phyloP scores from a whole-genome alignment of 1,140 invertebrate genomes.

The Spodoptera frugiperda region DNA sequence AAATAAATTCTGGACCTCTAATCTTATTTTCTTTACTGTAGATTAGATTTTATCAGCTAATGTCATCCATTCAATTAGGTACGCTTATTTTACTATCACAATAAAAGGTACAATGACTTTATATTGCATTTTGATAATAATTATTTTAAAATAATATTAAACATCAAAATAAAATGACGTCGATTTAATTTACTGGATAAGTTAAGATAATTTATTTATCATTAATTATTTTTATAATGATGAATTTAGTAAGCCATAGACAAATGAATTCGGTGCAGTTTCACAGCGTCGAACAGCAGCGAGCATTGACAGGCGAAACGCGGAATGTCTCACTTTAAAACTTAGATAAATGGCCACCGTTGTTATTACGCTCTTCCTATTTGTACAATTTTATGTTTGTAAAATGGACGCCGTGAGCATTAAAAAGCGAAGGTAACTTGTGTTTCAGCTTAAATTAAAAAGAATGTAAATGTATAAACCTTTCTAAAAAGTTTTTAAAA shows the following conservation, averaged over 20 bases:
- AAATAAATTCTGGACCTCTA: no score
- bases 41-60: no score
- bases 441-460: not conserved
- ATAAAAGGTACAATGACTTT: no score
- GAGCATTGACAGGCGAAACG: constrained; percentile 64
- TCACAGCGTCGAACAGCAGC: constrained; percentile 59
- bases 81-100: no score
- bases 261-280: constrained; percentile 38
- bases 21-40: no score
- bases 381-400: constrained; percentile 77
- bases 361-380: constrained; percentile 81
- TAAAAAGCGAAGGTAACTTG: constrained; percentile 68
- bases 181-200: no score
- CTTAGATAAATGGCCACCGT: constrained; percentile 85
- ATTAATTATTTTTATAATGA: not conserved
- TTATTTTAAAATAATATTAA: not conserved
- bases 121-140: no score
- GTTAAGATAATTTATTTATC: no score
- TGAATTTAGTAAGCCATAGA: constrained; percentile 52
- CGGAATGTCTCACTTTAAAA: constrained; percentile 78
- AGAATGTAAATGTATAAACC: not conserved
- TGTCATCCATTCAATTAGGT: no score
- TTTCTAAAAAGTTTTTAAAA: constrained; percentile 56
- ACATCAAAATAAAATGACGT: no score
- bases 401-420: constrained; percentile 80